Percentiles rank a stretch among this genome's conserved stretches.
These are phyloP conservation scores for Steinernema carpocapsae DNA, from an alignment of 2,888 invertebrate species.

Conservation along the genomic window DNA sequence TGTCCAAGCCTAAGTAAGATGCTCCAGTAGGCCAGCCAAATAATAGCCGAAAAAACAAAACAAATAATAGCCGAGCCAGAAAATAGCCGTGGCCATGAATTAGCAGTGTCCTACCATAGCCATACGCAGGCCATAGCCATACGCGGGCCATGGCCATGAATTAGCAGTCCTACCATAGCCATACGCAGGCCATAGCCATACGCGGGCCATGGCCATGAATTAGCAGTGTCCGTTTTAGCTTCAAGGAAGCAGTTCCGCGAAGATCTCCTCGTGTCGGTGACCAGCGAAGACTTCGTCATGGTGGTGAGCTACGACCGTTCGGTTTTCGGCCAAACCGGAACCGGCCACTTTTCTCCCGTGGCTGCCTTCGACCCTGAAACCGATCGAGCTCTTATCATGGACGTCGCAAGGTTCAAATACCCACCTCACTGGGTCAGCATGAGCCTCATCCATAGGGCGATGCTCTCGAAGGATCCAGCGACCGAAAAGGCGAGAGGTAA, in stretches of 20 bases:
- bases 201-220: no score
- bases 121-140: no score
- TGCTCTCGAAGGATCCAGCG: conserved; percentile 66
- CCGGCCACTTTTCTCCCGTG: conserved; percentile 69
- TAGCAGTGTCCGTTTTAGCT: conserved; percentile 45
- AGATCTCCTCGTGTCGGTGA: conserved; percentile 45
- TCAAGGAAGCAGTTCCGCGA: conserved; percentile 48
- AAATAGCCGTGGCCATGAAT: no score
- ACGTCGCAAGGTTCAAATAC: conserved; percentile 71
- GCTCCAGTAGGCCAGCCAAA: no score
- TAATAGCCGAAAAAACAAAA: no score
- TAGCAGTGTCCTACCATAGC: no score
- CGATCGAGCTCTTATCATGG: conserved; percentile 69
- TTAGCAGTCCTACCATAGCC: no score
- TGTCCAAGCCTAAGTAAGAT: no score
- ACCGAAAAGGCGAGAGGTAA: conserved; percentile 56
- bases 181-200: no score
- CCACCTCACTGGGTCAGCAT: conserved; percentile 70
- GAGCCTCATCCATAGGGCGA: conserved; percentile 66
- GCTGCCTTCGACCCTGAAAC: conserved; percentile 69
- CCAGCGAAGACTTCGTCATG: conserved; percentile 62
- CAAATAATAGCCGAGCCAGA: no score
- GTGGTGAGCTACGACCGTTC: conserved; percentile 69
- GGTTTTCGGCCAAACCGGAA: conserved; percentile 68
- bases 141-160: no score